Evolutionary conservation across 1,140 invertebrate species (phyloP).

Genomic region (Lordiphosa mommai): DNA sequence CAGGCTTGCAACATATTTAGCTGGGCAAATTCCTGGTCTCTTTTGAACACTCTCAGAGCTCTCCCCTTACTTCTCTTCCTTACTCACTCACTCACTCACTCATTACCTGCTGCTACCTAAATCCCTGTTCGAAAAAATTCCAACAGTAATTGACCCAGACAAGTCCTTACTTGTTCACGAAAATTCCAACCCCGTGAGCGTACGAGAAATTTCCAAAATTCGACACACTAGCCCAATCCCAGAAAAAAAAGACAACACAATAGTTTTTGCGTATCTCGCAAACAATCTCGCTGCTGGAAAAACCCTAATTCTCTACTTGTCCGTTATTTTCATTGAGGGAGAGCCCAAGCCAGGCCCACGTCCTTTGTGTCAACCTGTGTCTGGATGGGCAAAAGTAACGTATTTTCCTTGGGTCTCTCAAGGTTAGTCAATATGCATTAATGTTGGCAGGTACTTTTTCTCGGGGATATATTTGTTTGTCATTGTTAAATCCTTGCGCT

Average conservation of each 20-base stretch:
- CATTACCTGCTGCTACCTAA: slow-evolving; percentile 43
- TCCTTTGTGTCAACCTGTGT: slow-evolving; percentile 40
- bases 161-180: slow-evolving; percentile 55
- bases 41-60: too few species aligned
- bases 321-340: slow-evolving; percentile 58
- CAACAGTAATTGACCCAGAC: slow-evolving; percentile 30
- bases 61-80: not conserved
- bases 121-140: slow-evolving; percentile 42
- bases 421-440: slow-evolving; percentile 76
- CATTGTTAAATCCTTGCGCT: slow-evolving; percentile 59
- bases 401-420: slow-evolving; percentile 55
- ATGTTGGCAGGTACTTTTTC: slow-evolving; percentile 65
- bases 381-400: slow-evolving; percentile 43
- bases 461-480: slow-evolving; percentile 52
- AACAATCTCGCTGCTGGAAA: slow-evolving; percentile 61
- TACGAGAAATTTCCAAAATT: slow-evolving; percentile 58
- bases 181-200: slow-evolving; percentile 37
- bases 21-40: too few species aligned
- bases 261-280: slow-evolving; percentile 42
- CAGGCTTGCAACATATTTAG: too few species aligned
- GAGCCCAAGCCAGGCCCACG: slow-evolving; percentile 25
- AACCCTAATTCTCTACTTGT: slow-evolving; percentile 45
- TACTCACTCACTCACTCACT: not conserved
- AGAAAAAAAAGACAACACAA: slow-evolving; percentile 42
- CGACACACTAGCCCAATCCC: slow-evolving; percentile 57